phyloP scores from a whole-genome alignment of 1,140 invertebrate genomes.

The Rhyacophila brunnea region DNA sequence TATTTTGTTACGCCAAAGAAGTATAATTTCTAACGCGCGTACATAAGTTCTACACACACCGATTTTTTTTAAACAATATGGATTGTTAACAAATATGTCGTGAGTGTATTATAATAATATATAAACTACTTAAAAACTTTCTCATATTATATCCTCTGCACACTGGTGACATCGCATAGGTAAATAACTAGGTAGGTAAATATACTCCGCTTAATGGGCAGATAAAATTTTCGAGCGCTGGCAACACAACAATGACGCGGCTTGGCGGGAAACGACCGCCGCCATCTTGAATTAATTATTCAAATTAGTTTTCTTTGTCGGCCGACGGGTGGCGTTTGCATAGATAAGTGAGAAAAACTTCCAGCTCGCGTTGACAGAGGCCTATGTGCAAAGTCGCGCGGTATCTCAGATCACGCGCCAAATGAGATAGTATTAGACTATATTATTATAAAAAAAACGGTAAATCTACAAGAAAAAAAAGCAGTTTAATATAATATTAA shows the following conservation, averaged over 20 bases:
- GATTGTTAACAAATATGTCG: background rate
- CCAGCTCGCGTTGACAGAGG: background rate
- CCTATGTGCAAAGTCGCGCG: no score
- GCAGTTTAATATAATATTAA: no score
- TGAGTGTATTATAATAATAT: background rate
- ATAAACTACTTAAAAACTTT: background rate
- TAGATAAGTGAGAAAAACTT: background rate
- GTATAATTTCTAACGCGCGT: no score
- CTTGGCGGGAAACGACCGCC: conserved; percentile 7
- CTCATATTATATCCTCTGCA: background rate
- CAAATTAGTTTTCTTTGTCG: conserved; percentile 19
- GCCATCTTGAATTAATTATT: conserved; percentile 31
- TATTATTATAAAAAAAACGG: no score
- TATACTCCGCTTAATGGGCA: no score
- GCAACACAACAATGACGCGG: conserved; percentile 4
- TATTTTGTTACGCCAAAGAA: no score
- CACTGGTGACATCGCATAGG: background rate
- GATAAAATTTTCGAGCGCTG: background rate
- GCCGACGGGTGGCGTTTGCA: conserved; percentile 1
- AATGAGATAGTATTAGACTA: no score
- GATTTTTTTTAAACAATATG: no score
- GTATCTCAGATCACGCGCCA: no score
- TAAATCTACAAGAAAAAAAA: no score
- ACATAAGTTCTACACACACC: no score
- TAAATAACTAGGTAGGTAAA: background rate